Evolutionary conservation across 1,140 invertebrate species (phyloP).

Genomic region (Philopotamus ludificatus): DNA sequence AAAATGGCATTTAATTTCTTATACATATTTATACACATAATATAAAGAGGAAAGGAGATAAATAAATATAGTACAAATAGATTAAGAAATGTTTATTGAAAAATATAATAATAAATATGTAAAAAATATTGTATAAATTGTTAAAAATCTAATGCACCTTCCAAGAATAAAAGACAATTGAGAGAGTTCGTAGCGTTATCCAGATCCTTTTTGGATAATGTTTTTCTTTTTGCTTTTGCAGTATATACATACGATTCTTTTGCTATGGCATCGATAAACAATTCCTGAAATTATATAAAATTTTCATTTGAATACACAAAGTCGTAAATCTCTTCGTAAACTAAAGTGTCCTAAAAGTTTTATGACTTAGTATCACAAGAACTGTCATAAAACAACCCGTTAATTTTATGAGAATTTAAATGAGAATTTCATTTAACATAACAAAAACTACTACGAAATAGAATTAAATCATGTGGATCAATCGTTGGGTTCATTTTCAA

Average conservation of each 20-base stretch:
- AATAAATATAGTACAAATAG: background rate
- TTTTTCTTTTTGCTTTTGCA: slow-evolving; percentile 74
- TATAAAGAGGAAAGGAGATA: background rate
- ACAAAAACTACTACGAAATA: no score
- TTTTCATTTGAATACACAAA: no score
- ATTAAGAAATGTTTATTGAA: slow-evolving; percentile 15
- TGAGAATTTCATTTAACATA: no score
- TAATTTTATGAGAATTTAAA: no score
- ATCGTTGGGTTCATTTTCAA: no score
- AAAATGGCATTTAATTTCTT: no score
- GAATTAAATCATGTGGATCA: no score
- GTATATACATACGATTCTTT: slow-evolving; percentile 77
- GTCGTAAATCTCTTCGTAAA: no score
- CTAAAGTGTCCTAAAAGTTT: no score
- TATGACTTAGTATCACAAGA: no score
- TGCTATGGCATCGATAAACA: slow-evolving; percentile 79
- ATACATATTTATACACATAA: no score
- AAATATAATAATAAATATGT: slow-evolving; percentile 4
- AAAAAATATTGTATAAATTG: slow-evolving; percentile 24
- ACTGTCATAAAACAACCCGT: no score
- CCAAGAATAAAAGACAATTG: slow-evolving; percentile 74
- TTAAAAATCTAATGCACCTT: slow-evolving; percentile 70
- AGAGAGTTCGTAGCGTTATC: slow-evolving; percentile 70
- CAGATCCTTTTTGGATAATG: slow-evolving; percentile 77
- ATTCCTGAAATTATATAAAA: slow-evolving; percentile 64